phyloP scores from a whole-genome alignment of 1,140 invertebrate genomes.

The Laupala kohalensis region DNA sequence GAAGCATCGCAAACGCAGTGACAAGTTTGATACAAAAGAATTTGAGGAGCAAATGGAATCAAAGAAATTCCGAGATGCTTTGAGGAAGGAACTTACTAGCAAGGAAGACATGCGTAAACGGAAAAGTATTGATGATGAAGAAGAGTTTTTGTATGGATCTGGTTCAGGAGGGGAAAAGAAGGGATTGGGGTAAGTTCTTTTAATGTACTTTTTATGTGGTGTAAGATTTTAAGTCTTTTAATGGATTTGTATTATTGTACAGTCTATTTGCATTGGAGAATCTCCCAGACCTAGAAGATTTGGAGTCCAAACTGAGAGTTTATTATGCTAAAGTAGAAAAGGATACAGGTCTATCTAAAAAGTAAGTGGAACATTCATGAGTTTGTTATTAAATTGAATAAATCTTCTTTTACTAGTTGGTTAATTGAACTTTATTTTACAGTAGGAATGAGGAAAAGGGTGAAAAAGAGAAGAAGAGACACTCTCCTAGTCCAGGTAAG shows the following conservation, averaged over 20 bases:
- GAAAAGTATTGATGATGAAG: constrained; percentile 18
- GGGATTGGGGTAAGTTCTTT: constrained; percentile 14
- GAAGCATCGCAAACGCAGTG: constrained; percentile 26
- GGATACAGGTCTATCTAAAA: constrained; percentile 38
- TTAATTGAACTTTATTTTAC: neutral
- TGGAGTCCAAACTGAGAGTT: constrained; percentile 60
- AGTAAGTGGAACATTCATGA: constrained; percentile 22
- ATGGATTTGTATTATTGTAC: constrained; percentile 10
- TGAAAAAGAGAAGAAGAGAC: constrained; percentile 14
- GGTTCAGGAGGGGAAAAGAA: constrained; percentile 12
- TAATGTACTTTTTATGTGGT: neutral
- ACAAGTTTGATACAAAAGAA: constrained; percentile 26
- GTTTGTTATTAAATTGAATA: neutral
- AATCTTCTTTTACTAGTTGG: neutral
- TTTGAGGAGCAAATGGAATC: constrained; percentile 42
- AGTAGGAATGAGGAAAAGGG: constrained; percentile 5
- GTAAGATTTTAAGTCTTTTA: neutral
- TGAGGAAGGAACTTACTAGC: constrained; percentile 37
- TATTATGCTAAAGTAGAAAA: constrained; percentile 68
- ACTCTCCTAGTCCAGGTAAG: constrained; percentile 12
- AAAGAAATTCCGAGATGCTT: constrained; percentile 48
- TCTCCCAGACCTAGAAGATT: constrained; percentile 56
- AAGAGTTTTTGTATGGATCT: constrained; percentile 18
- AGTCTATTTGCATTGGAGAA: constrained; percentile 31
- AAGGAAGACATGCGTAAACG: constrained; percentile 14